A percentile compares a stretch with the other conserved stretches of the same genome.
phyloP scores from a whole-genome alignment of 2,113 vertebrate genomes.

The Herpetotheres cachinnans region DNA sequence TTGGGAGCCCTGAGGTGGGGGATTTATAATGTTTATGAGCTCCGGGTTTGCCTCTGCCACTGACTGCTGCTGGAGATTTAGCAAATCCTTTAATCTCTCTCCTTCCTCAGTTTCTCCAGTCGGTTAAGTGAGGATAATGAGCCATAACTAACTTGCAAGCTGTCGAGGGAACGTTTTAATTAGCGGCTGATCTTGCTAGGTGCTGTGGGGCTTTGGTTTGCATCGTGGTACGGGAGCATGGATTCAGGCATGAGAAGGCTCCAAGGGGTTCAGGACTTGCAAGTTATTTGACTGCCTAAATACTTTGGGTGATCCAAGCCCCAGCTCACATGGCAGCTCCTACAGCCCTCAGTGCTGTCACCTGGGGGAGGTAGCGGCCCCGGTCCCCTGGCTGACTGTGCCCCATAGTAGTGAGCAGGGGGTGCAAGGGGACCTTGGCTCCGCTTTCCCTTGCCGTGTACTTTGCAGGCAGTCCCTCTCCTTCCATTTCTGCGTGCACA shows the following conservation, averaged over 20 bases:
- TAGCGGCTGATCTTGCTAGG: slow-evolving; percentile 44
- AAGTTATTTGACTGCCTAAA: slow-evolving; percentile 23
- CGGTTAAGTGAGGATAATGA: slow-evolving; percentile 64
- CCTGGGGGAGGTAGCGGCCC: not conserved
- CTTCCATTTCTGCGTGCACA: not conserved
- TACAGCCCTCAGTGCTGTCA: not conserved
- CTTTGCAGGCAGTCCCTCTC: not conserved
- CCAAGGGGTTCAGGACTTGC: not conserved
- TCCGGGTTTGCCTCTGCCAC: not conserved
- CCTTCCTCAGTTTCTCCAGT: slow-evolving; percentile 65
- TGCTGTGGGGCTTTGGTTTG: slow-evolving; percentile 14
- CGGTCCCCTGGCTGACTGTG: not conserved
- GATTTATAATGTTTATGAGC: slow-evolving; percentile 52
- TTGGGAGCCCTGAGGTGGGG: not conserved
- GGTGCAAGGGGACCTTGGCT: not conserved
- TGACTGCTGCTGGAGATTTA: slow-evolving; percentile 36
- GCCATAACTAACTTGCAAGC: slow-evolving; percentile 63
- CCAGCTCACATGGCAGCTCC: not conserved
- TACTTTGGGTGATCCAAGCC: not conserved
- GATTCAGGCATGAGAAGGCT: not conserved
- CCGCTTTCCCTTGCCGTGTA: not conserved
- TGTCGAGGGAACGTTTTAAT: slow-evolving; percentile 56
- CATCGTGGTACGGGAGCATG: not conserved
- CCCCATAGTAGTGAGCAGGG: not conserved
- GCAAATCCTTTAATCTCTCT: slow-evolving; percentile 66